Base-by-base conservation (phyloP, 1,140 invertebrate genomes). In the Dufourea novaeangliae region DNA sequence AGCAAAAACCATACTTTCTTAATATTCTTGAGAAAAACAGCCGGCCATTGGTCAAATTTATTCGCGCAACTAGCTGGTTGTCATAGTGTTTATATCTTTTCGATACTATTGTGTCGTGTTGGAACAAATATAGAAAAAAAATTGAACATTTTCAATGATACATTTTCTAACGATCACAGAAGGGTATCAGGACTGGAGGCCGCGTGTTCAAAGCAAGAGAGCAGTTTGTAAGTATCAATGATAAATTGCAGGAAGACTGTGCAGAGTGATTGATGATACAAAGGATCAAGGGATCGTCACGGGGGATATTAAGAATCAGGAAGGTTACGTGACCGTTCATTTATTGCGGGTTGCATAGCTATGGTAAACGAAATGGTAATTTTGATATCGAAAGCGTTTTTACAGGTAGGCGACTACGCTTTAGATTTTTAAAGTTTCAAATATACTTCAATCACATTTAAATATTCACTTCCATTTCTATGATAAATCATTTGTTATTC, bases 261-360 rank as follows among this genome's bases (percentile, higher is more conserved):
- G 20, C 1, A 14, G 22, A 32, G 54, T 56, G 44, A 67, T 52
- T 52, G 22, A 52, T 67, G 29, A 25, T 7, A 11, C 0, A 12
- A 25, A 39, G 59, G 32, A 62, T 62, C 59, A 62, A 62, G 17
- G 39, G 59, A 39, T 62, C 59, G n/a, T 34, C 10, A 34, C 20
- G 6, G 20, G 7, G 59, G 34, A 34, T 62, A 62, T 62, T 62
- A 62, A 62, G 27, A 67, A 67, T 34, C 50, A 25, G 27, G 20
- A 34, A 34, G 20, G 44, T 34, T 50, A 12, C 10, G 6, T 8
- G 32, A 67, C 14, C 1, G 44, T 22, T n/a, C 46, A n/a, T 67
- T 52, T 34, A 12, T 52, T 52, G 32, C 17, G 12, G 7, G 12
- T 50, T 17, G 8, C n/a, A 52, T 20, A 14, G 17, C 46, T 17